Evolutionary conservation across 2,888 invertebrate genomes (phyloP).

Genomic region (Cephus nigrinus): DNA sequence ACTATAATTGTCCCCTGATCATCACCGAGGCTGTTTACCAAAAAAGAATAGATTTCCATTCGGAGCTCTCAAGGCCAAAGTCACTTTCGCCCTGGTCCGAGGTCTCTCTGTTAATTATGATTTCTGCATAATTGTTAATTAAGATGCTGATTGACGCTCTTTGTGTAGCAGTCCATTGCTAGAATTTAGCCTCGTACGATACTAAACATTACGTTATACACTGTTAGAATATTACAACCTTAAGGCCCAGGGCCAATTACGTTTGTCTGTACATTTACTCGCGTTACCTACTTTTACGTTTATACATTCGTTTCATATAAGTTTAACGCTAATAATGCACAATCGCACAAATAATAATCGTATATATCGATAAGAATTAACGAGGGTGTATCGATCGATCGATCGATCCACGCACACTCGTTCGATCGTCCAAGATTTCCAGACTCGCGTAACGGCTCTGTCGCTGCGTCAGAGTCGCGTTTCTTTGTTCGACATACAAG

Average conservation of each 20-base stretch:
- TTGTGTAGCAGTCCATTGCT: neutral
- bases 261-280: neutral
- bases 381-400: neutral
- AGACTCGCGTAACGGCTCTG: neutral
- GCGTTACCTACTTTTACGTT: neutral
- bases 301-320: neutral
- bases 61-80: neutral
- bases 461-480: neutral
- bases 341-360: neutral
- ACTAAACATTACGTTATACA: neutral
- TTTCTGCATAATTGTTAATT: slow-evolving; percentile 3
- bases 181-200: neutral
- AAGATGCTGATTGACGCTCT: slow-evolving; percentile 3
- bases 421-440: neutral
- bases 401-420: neutral
- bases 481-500: neutral
- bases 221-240: neutral
- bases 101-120: neutral
- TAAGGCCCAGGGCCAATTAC: neutral
- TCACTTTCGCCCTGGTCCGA: neutral
- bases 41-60: neutral
- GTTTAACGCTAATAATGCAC: neutral
- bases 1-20: neutral
- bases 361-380: neutral
- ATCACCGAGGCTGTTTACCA: neutral